phyloP scores from a whole-genome alignment of 2,888 invertebrate genomes.

The Lymantria monacha region DNA sequence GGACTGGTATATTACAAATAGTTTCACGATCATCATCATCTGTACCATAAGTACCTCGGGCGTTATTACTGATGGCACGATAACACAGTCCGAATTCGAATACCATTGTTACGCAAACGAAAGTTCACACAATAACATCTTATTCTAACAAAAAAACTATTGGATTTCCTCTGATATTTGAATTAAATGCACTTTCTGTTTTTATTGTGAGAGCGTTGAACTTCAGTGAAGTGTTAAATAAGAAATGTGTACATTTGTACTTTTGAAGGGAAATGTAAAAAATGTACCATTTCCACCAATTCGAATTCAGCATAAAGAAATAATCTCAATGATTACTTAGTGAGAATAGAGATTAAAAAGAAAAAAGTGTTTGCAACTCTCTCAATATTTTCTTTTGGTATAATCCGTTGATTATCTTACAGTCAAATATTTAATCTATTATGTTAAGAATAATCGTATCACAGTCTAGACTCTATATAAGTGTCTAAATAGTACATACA shows the following conservation, averaged over 20 bases:
- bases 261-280: not conserved
- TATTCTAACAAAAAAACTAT: conserved; percentile 24
- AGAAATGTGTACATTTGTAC: conserved; percentile 1
- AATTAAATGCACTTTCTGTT: conserved; percentile 25
- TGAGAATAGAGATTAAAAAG: not conserved
- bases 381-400: not conserved
- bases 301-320: not conserved
- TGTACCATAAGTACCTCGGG: conserved; percentile 6
- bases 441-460: too few relatives aligned
- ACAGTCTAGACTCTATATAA: too few relatives aligned
- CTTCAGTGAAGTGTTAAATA: not conserved
- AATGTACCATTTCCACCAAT: not conserved
- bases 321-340: not conserved
- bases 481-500: too few relatives aligned
- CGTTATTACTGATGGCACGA: conserved; percentile 32
- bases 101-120: conserved; percentile 34
- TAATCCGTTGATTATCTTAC: not conserved
- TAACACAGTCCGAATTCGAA: conserved; percentile 15
- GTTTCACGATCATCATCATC: not conserved
- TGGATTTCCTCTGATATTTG: conserved; percentile 22
- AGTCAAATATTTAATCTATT: too few relatives aligned
- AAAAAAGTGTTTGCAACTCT: not conserved
- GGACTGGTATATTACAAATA: too few relatives aligned
- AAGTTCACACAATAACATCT: conserved; percentile 32
- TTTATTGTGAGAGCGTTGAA: not conserved